A percentile compares a stretch with the other conserved stretches of the same genome.
Conservation (phyloP, 2,888 invertebrate genomes). For the Cantharis lateralis region DNA sequence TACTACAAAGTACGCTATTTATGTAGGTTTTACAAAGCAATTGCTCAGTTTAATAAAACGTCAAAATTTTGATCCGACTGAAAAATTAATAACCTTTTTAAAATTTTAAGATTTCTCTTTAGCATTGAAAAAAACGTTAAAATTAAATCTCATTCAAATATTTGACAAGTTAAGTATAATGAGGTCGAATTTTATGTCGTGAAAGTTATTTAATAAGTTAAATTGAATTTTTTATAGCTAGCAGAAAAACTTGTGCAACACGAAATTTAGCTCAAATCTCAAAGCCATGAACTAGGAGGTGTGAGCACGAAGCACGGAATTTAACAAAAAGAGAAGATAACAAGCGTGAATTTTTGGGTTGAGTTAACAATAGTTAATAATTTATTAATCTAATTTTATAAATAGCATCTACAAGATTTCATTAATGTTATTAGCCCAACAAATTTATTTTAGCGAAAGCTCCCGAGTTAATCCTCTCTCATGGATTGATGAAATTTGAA, state of each 20-base stretch:
- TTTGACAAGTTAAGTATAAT: constrained; percentile 36
- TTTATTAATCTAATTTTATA: constrained; percentile 2
- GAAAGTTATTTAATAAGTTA: constrained; percentile 17
- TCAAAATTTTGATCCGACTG: not conserved
- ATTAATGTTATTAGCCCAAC: constrained; percentile 1
- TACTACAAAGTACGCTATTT: constrained; percentile 38
- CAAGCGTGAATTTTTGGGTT: not conserved
- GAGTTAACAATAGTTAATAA: not conserved
- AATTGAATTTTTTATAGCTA: not conserved
- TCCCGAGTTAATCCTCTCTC: constrained; percentile 19
- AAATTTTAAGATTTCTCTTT: constrained; percentile 9
- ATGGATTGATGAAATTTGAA: constrained; percentile 39
- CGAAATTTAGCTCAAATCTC: not conserved
- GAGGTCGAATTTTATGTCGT: constrained; percentile 11
- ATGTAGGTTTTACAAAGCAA: constrained; percentile 4
- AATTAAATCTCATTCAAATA: constrained; percentile 44
- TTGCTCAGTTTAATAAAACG: not conserved
- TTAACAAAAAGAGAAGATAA: not conserved
- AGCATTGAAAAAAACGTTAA: constrained; percentile 28
- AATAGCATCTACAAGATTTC: not conserved
- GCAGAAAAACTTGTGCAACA: not conserved
- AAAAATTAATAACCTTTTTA: not conserved
- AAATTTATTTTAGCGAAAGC: constrained; percentile 20
- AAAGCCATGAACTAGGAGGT: not conserved
- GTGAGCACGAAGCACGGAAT: not conserved